phyloP scores from a whole-genome alignment of 92 coral and sea anemone species.

The Muricea muricata region DNA sequence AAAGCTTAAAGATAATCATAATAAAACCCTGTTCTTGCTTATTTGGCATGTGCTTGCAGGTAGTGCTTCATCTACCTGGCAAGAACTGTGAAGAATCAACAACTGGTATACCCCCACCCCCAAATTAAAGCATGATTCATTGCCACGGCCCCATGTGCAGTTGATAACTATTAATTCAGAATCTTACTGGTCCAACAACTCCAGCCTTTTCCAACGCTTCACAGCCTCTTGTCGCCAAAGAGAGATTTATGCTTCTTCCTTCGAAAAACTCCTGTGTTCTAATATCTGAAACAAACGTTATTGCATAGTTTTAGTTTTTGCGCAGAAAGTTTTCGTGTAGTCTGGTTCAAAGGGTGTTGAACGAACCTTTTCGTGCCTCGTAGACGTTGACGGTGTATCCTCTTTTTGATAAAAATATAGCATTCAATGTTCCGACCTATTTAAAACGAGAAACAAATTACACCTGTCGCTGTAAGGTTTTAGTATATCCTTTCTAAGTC shows the following conservation, averaged over 20 bases:
- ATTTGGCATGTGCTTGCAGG: too few species aligned
- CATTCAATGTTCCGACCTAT: conserved; percentile 56
- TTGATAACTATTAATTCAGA: too few species aligned
- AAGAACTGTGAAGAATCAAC: too few species aligned
- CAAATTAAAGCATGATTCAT: too few species aligned
- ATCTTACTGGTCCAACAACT: conserved; percentile 44
- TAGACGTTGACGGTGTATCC: conserved; percentile 55
- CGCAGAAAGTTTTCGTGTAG: neutral
- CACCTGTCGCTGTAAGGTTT: neutral
- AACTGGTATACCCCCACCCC: too few species aligned
- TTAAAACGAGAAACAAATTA: neutral
- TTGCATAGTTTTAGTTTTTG: neutral
- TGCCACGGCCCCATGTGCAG: too few species aligned
- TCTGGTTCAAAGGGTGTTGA: neutral
- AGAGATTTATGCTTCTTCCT: conserved; percentile 62
- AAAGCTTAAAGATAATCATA: too few species aligned
- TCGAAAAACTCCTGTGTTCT: conserved; percentile 33
- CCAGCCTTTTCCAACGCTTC: conserved; percentile 49
- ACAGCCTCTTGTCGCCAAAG: conserved; percentile 55
- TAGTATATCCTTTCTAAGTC: too few species aligned
- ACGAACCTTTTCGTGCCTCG: conserved; percentile 55
- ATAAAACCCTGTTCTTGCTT: too few species aligned
- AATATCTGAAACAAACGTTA: conserved; percentile 34
- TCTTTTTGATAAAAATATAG: conserved; percentile 47
- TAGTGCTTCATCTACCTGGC: too few species aligned